These are phyloP conservation scores for Helogale parvula DNA, from an alignment of 2,113 vertebrate species.

Conservation along the genomic window DNA sequence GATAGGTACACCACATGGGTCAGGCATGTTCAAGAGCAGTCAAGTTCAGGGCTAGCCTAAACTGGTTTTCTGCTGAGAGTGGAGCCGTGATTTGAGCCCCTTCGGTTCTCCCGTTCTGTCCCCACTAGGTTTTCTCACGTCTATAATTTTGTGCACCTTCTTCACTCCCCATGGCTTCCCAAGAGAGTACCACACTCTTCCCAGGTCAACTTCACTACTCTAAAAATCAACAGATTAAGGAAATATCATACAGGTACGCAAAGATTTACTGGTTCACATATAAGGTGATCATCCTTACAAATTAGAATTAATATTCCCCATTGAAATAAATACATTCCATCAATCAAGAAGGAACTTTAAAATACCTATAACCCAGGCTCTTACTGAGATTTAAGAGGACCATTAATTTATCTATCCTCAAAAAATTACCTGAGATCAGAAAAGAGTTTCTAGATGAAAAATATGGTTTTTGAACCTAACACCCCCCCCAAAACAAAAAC, in stretches of 20 bases:
- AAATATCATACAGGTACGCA: not conserved
- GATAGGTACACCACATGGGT: not conserved
- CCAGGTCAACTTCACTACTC: not conserved
- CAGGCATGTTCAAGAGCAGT: not conserved
- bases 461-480: not conserved
- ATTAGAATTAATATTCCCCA: not conserved
- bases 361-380: not conserved
- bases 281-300: not conserved
- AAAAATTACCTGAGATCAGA: not conserved
- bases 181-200: not conserved
- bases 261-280: not conserved
- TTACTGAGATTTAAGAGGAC: not conserved
- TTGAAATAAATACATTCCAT: not conserved
- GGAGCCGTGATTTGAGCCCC: not conserved
- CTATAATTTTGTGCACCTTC: not conserved
- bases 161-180: not conserved
- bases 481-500: not conserved
- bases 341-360: conserved; percentile 6
- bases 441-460: conserved; percentile 1
- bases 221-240: conserved; percentile 19
- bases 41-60: not conserved
- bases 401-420: not conserved
- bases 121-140: not conserved
- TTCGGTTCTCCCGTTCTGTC: not conserved
- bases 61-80: not conserved